Evolutionary conservation across 2,113 vertebrate species (phyloP).

Genomic region (Choloepus hoffmanni): DNA sequence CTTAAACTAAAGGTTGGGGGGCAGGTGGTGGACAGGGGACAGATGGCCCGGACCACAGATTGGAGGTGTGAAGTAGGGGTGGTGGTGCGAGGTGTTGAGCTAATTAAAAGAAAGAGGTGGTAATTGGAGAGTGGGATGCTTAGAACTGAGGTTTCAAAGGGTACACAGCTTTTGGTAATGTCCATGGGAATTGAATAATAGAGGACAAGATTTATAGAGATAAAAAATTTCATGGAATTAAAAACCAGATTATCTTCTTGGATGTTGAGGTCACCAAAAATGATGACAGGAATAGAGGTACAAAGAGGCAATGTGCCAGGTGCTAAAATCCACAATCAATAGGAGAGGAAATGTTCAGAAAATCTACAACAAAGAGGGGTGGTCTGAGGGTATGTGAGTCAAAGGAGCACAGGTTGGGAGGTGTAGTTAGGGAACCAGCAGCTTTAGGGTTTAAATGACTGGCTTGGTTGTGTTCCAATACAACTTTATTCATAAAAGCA

Average conservation of each 20-base stretch:
- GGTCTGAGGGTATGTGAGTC: background rate
- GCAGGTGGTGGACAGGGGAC: background rate
- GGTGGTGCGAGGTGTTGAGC: too few species aligned
- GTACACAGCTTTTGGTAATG: background rate
- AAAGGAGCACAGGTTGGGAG: background rate
- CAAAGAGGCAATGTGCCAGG: background rate
- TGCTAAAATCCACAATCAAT: background rate
- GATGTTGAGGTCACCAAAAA: background rate
- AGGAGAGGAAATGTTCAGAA: background rate
- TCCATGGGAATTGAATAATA: too few species aligned
- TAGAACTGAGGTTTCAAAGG: background rate
- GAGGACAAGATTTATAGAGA: background rate
- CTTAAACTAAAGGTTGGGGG: background rate
- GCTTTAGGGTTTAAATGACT: background rate
- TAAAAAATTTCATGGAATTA: background rate
- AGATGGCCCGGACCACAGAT: background rate
- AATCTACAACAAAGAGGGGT: background rate
- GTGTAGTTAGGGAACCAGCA: too few species aligned
- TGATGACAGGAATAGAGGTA: background rate
- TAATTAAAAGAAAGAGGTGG: background rate
- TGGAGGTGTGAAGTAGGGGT: too few species aligned
- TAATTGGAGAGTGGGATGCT: background rate
- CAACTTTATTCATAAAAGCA: too few species aligned
- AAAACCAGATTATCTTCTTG: background rate
- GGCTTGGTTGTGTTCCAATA: background rate